phyloP scores from a whole-genome alignment of 2,888 invertebrate genomes.

The Aphrophora alni region DNA sequence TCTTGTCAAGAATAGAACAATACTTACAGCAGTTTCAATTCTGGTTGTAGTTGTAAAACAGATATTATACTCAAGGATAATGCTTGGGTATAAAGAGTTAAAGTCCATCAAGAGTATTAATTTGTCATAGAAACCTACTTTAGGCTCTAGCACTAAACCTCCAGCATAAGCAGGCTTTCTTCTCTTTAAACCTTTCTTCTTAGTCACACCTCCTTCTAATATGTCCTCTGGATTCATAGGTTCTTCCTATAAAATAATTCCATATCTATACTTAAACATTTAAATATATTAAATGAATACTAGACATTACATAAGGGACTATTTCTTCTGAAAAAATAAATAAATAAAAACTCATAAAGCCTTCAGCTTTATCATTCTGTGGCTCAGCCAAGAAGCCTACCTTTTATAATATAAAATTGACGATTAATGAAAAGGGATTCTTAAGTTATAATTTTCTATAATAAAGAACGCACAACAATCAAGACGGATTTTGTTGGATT shows the following conservation, averaged over 20 bases:
- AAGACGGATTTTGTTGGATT: no score
- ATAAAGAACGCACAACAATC: no score
- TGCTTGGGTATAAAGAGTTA: conserved; percentile 98
- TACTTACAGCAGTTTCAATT: not conserved
- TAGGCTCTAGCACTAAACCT: conserved; percentile 96
- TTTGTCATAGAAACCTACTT: conserved; percentile 97
- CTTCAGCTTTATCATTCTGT: no score
- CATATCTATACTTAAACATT: not conserved
- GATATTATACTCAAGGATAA: conserved; percentile 99
- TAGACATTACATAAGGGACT: no score
- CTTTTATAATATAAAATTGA: no score
- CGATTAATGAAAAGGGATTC: no score
- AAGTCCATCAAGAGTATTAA: conserved; percentile 97
- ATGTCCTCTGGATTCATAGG: conserved; percentile 28
- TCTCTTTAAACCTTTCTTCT: conserved; percentile 47
- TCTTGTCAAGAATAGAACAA: no score
- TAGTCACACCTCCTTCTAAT: conserved; percentile 50
- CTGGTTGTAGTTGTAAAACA: conserved; percentile 85
- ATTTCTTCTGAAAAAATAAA: no score
- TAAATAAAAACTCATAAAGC: no score
- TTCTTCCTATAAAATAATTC: conserved; percentile 30
- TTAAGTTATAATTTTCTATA: no score
- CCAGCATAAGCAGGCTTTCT: conserved; percentile 89
- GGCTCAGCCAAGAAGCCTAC: no score
- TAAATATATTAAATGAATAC: not conserved